Base-by-base conservation (phyloP, 2,888 invertebrate genomes). In the Baccha elongata region DNA sequence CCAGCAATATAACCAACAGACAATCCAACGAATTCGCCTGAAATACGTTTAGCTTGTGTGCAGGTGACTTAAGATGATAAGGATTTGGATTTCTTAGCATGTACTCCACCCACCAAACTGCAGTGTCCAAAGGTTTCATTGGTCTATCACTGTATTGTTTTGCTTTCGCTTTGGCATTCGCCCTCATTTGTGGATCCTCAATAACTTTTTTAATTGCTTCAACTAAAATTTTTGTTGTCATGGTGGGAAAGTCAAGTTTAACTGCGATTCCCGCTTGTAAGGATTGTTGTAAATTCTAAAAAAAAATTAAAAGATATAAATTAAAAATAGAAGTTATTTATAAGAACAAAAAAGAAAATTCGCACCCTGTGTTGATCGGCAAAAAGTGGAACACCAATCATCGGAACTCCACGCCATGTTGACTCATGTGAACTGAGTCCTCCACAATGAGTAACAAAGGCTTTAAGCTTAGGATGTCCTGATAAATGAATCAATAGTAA, bases 21-120 rank as follows among this genome's bases (percentile, higher is more conserved):
- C 2, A 83, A 21, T 92, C 93, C 10, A 91, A 84, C 1, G 91
- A 87, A n/a, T 89, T 87, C 62, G 91, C 89, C 73, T n/a, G n/a
- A n/a, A n/a, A n/a, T n/a, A n/a, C n/a, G n/a, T n/a, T n/a, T n/a
- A n/a, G n/a, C n/a, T n/a, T n/a, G n/a, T n/a, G n/a, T n/a, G n/a
- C n/a, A n/a, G n/a, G n/a, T 2, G 92, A 88, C 23, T 72, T 60
- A 4, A 92, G 88, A 88, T 93, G 92, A 3, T 88, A 89, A 0
- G 92, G 92, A 0, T 92, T 92, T 6, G 89, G 88, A 21, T 93
- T 92, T 11, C 91, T 88, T 0, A 92, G 91, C 0, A 93, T 92
- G 85, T 93, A 92, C 86, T 94, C 93, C 17, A 93, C 91, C 94
- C 93, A 94, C 88, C 92, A 92, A 0, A 92, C 89, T 7, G 94